These are phyloP conservation scores for Synergus laeviventris DNA, from an alignment of 2,888 invertebrate genomes.

Conservation along the genomic window DNA sequence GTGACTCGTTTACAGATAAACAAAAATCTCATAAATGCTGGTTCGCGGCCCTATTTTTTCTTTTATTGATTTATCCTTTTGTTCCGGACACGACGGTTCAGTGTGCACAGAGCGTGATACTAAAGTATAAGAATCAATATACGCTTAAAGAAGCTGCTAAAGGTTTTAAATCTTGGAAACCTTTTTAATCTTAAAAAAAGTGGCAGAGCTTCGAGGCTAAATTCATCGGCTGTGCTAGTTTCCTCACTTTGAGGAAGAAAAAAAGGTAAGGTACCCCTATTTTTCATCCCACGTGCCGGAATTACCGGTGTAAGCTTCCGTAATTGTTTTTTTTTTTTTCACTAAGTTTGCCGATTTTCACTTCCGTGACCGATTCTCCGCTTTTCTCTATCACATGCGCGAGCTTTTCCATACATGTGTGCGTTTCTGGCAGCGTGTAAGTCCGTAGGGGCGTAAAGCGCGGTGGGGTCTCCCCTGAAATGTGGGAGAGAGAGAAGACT, in stretches of 20 bases:
- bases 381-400: constrained; percentile 1
- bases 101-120: constrained; percentile 60
- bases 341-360: not conserved
- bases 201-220: constrained; percentile 7
- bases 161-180: not conserved
- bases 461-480: constrained; percentile 56
- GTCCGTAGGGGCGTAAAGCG: constrained; percentile 45
- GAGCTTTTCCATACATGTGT: constrained; percentile 43
- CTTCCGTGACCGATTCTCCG: not conserved
- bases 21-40: constrained; percentile 61
- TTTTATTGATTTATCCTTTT: constrained; percentile 68
- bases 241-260: constrained; percentile 17
- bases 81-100: constrained; percentile 69
- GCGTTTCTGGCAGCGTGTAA: constrained; percentile 44
- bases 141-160: constrained; percentile 23
- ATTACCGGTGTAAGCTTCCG: not conserved
- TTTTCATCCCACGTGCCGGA: constrained; percentile 23
- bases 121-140: constrained; percentile 43
- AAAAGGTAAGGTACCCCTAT: constrained; percentile 41
- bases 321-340: not conserved
- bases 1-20: constrained; percentile 39
- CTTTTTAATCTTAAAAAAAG: constrained; percentile 27
- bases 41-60: constrained; percentile 65
- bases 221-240: constrained; percentile 33
- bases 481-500: constrained; percentile 44